Evolutionary conservation across 2,797 vertebrate genomes (phyloP).

Genomic region (Fundulus diaphanus): DNA sequence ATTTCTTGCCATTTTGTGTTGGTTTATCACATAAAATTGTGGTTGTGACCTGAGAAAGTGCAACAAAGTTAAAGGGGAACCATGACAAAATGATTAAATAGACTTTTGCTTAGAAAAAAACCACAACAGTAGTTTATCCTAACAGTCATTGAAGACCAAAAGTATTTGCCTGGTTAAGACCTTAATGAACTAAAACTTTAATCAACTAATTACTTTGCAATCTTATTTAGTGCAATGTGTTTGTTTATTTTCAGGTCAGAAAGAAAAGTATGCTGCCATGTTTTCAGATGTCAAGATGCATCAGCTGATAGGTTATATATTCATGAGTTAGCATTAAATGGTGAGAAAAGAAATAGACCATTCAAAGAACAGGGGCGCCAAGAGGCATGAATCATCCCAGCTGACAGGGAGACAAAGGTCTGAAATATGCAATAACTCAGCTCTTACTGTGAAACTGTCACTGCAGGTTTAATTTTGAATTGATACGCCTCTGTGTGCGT

Average conservation of each 20-base stretch:
- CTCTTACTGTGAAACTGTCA: constrained; percentile 66
- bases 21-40: too few species aligned
- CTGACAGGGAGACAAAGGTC: constrained; percentile 74
- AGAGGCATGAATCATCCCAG: constrained; percentile 69
- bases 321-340: constrained; percentile 47
- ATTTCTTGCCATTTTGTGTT: too few species aligned
- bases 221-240: constrained; percentile 10
- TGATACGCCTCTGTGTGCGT: constrained; percentile 26
- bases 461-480: constrained; percentile 41
- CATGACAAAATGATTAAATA: neutral
- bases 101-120: neutral
- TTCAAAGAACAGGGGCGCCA: constrained; percentile 33
- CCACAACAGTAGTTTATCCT: too few species aligned
- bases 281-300: constrained; percentile 12
- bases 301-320: constrained; percentile 19
- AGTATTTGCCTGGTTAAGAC: neutral
- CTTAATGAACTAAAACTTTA: constrained; percentile 9
- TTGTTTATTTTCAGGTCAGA: neutral
- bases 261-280: constrained; percentile 15
- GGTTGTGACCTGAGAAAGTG: too few species aligned
- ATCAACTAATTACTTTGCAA: constrained; percentile 20
- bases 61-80: too few species aligned
- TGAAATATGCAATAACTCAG: constrained; percentile 73
- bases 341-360: constrained; percentile 18
- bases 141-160: neutral